Evolutionary conservation across 2,113 vertebrate genomes (phyloP).

Genomic region (Rhinoptilus africanus): DNA sequence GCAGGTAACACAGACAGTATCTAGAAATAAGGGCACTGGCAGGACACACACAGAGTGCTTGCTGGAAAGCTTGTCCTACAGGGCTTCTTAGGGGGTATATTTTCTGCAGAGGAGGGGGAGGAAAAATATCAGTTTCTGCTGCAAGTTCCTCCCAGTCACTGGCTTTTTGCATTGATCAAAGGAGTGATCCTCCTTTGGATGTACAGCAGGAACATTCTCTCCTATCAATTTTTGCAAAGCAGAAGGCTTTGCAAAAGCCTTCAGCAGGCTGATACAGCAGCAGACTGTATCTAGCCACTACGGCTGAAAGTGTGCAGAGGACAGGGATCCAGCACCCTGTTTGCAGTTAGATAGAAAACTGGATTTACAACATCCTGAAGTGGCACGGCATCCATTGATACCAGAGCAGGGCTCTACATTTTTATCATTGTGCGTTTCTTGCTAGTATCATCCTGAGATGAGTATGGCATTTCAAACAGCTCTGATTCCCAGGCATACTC

Average conservation of each 20-base stretch:
- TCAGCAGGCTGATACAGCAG: too few species aligned
- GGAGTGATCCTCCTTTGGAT: background rate
- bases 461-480: background rate
- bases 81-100: background rate
- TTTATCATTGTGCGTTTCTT: background rate
- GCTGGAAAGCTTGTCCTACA: background rate
- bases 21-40: background rate
- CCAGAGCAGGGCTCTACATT: background rate
- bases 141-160: background rate
- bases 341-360: background rate
- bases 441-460: background rate
- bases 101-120: background rate
- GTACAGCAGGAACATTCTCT: background rate
- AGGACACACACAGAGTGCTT: background rate
- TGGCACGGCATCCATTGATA: background rate
- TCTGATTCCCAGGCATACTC: background rate
- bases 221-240: background rate
- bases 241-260: too few species aligned
- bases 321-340: background rate
- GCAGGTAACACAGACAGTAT: background rate
- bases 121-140: background rate
- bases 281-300: background rate
- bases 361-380: background rate
- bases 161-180: background rate
- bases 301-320: background rate